Percentiles rank a stretch among this genome's conserved stretches.
phyloP scores from a whole-genome alignment of 1,140 invertebrate species.

The Drosophila grimshawi region DNA sequence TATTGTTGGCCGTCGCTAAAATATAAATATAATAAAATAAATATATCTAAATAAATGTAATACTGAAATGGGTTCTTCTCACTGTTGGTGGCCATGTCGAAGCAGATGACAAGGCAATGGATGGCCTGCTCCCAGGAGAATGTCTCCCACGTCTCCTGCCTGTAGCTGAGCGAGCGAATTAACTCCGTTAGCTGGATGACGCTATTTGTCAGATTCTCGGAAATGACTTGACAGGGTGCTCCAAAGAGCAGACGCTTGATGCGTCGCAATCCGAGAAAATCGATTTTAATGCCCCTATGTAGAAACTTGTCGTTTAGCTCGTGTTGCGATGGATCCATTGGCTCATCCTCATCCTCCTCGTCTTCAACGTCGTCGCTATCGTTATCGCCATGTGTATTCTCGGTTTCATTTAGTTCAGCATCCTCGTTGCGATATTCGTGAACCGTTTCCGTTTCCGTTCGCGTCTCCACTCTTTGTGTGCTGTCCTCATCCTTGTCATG shows the following conservation, averaged over 20 bases:
- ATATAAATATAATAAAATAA: not conserved
- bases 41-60: no score
- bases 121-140: slow-evolving; percentile 84
- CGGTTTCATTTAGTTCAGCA: not conserved
- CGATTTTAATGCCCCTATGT: slow-evolving; percentile 85
- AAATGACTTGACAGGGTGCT: slow-evolving; percentile 79
- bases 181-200: slow-evolving; percentile 88
- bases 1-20: slow-evolving; percentile 65
- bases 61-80: slow-evolving; percentile 13
- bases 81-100: slow-evolving; percentile 94
- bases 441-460: not conserved
- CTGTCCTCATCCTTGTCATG: slow-evolving; percentile 63
- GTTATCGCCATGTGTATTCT: not conserved
- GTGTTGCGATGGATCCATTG: slow-evolving; percentile 48
- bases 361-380: slow-evolving; percentile 2
- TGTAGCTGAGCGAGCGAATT: slow-evolving; percentile 66
- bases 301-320: slow-evolving; percentile 18
- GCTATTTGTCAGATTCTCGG: slow-evolving; percentile 92
- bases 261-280: slow-evolving; percentile 87
- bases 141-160: slow-evolving; percentile 52
- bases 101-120: slow-evolving; percentile 94
- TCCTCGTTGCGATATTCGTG: not conserved
- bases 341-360: slow-evolving; percentile 53
- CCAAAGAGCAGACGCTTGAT: slow-evolving; percentile 87
- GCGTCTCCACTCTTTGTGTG: slow-evolving; percentile 23